These are phyloP conservation scores for Aphelenchoides bicaudatus DNA, from an alignment of 2,888 invertebrate species.

Conservation along the genomic window DNA sequence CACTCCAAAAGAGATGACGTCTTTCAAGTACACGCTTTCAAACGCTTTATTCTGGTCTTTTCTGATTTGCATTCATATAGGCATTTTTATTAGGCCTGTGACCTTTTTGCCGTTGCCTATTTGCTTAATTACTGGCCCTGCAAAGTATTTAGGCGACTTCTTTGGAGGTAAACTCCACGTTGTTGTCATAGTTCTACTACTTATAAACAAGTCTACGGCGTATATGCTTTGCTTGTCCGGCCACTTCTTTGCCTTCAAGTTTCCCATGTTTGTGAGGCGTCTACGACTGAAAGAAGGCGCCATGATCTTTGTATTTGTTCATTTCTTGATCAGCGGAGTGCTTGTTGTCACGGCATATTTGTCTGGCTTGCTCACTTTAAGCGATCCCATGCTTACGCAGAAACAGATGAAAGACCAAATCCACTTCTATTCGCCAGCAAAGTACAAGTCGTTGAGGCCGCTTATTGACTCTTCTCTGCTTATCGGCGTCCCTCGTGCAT, in stretches of 20 bases:
- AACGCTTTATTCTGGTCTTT: conserved; percentile 16
- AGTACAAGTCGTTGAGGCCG: neutral
- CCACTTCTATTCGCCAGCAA: neutral
- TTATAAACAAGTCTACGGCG: conserved; percentile 6
- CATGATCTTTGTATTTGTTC: neutral
- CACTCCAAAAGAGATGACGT: conserved; percentile 19
- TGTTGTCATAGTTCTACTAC: neutral
- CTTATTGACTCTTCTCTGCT: neutral
- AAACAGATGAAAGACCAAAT: neutral
- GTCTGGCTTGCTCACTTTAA: neutral
- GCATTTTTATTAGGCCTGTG: conserved; percentile 8
- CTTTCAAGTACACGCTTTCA: conserved; percentile 9
- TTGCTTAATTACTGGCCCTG: conserved; percentile 14
- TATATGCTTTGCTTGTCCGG: conserved; percentile 5
- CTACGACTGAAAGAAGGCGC: conserved; percentile 1
- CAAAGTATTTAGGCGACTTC: conserved; percentile 1
- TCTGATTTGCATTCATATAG: conserved; percentile 12
- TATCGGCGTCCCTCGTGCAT: neutral
- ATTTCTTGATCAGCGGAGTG: neutral
- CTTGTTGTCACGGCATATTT: neutral
- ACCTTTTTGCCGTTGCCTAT: conserved; percentile 2
- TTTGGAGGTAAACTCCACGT: conserved; percentile 6
- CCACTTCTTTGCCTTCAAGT: conserved; percentile 1
- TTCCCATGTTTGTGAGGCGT: conserved; percentile 1
- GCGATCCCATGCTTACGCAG: neutral